Conservation (phyloP, 1,140 invertebrate species). For the Zelostemma sp. region DNA sequence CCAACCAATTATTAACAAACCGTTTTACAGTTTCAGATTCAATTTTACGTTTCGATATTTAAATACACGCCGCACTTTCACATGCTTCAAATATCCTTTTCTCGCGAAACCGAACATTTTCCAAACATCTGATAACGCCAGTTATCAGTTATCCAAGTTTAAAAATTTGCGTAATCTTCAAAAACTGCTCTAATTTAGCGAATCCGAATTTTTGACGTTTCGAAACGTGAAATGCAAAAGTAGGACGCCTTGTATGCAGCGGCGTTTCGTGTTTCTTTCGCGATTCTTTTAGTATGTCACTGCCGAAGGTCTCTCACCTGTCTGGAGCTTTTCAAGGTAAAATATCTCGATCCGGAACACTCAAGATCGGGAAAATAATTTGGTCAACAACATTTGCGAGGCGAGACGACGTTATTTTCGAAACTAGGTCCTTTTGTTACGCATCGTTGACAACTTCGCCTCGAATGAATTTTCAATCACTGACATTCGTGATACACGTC, state of each 20-base stretch:
- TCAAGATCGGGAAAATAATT: conserved; percentile 3
- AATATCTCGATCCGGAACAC: conserved; percentile 2
- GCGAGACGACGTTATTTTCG: neutral
- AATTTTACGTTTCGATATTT: too few relatives aligned
- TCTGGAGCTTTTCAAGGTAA: conserved; percentile 23
- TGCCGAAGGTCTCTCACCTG: conserved; percentile 32
- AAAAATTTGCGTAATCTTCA: too few relatives aligned
- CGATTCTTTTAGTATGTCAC: conserved; percentile 25
- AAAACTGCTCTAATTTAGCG: neutral
- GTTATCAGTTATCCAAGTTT: too few relatives aligned
- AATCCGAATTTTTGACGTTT: too few relatives aligned
- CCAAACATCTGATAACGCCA: too few relatives aligned
- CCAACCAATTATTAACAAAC: too few relatives aligned
- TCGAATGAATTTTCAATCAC: conserved; percentile 8
- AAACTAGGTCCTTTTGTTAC: neutral
- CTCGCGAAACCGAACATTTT: too few relatives aligned
- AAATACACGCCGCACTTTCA: too few relatives aligned
- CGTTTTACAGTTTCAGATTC: too few relatives aligned
- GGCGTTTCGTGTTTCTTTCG: conserved; percentile 28
- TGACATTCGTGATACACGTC: neutral
- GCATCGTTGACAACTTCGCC: conserved; percentile 11
- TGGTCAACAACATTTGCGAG: conserved; percentile 5
- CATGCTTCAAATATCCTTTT: too few relatives aligned
- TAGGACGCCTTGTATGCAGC: conserved; percentile 25
- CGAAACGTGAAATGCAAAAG: conserved; percentile 12